Percentiles rank a stretch among this genome's conserved stretches.
Evolutionary conservation across 2,888 invertebrate species (phyloP).

Genomic region (Trachelus iudaicus): DNA sequence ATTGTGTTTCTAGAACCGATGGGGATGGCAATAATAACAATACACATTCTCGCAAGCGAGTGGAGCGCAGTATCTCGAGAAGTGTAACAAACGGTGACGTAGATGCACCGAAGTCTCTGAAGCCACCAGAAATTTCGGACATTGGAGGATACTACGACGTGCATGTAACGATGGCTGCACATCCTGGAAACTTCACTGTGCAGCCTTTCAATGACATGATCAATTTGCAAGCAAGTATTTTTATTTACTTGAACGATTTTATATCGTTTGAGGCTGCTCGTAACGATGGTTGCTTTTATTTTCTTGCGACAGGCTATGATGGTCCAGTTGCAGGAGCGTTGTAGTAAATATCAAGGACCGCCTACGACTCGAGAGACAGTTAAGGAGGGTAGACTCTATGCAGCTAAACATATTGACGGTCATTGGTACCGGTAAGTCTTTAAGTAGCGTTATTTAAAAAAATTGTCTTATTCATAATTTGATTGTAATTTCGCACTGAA

Average conservation of each 20-base stretch:
- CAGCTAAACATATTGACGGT: constrained; percentile 74
- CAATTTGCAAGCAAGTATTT: constrained; percentile 38
- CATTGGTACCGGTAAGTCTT: constrained; percentile 78
- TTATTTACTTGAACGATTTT: no score
- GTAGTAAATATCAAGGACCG: constrained; percentile 68
- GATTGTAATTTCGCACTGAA: neutral
- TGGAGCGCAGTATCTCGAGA: constrained; percentile 39
- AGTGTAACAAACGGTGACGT: constrained; percentile 11
- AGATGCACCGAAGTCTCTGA: constrained; percentile 41
- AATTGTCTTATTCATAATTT: neutral
- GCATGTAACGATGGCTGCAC: constrained; percentile 79
- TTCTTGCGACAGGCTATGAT: constrained; percentile 68
- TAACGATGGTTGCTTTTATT: neutral
- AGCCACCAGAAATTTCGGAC: constrained; percentile 64
- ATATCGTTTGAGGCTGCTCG: neutral
- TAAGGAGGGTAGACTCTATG: constrained; percentile 74
- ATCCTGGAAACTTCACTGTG: constrained; percentile 80
- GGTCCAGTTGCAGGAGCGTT: constrained; percentile 74
- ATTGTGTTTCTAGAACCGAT: no score
- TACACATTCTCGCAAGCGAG: constrained; percentile 37
- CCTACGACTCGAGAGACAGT: constrained; percentile 64
- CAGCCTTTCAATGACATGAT: constrained; percentile 44
- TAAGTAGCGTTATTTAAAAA: no score
- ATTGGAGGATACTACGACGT: constrained; percentile 76
- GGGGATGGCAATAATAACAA: constrained; percentile 56